Conservation (phyloP, 2,888 invertebrate species). For the Drosophila cracens region DNA sequence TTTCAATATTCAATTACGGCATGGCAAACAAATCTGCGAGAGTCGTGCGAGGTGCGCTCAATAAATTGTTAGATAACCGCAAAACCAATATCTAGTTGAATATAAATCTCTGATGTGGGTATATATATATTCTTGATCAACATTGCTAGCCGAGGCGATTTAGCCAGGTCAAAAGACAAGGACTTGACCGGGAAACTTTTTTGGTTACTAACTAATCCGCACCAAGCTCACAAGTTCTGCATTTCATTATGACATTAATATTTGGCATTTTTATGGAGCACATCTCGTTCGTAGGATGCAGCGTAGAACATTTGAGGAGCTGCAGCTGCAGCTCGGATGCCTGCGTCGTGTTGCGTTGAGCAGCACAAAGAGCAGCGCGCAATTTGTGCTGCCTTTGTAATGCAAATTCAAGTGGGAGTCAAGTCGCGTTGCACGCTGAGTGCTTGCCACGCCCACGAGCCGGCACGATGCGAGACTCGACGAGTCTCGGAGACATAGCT, state of each 20-base stretch:
- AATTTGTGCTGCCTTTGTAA: constrained; percentile 80
- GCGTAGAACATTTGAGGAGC: constrained; percentile 36
- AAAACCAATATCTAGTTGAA: not conserved
- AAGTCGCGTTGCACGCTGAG: constrained; percentile 63
- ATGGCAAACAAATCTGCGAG: constrained; percentile 62
- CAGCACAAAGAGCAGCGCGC: constrained; percentile 72
- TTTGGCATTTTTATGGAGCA: not conserved
- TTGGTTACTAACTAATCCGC: not conserved
- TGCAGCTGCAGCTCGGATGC: constrained; percentile 17
- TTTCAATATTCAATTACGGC: constrained; percentile 78
- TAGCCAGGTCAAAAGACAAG: not conserved
- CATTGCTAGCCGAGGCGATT: not conserved
- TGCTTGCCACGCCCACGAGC: constrained; percentile 72
- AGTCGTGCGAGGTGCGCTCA: constrained; percentile 18
- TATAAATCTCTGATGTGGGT: not conserved
- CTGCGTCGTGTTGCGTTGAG: constrained; percentile 27
- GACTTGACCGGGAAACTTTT: not conserved
- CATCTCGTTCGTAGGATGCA: constrained; percentile 24
- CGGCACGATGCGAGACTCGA: constrained; percentile 26
- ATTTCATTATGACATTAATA: not conserved
- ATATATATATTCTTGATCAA: not conserved
- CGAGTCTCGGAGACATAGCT: constrained; percentile 23
- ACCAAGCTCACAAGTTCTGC: not conserved
- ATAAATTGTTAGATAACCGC: constrained; percentile 3
- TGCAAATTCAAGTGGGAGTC: constrained; percentile 80